These are phyloP conservation scores for Alloscopus bannaensis DNA, from an alignment of 2,888 invertebrate species.

Conservation along the genomic window DNA sequence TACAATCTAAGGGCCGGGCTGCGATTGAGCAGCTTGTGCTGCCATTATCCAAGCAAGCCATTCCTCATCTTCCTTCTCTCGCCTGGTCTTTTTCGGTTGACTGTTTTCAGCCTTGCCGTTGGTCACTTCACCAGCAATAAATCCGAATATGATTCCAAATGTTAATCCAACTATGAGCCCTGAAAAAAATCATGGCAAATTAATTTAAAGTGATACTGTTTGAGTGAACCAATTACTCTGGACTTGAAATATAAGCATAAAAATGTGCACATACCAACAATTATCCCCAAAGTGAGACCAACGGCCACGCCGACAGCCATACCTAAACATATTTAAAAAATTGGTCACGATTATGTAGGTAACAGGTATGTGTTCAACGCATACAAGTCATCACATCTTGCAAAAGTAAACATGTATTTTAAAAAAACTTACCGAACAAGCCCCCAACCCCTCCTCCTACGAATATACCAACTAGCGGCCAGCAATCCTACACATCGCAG, in stretches of 20 bases:
- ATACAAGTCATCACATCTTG: background rate
- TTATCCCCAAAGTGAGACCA: slow-evolving; percentile 72
- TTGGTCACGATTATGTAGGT: too few species aligned
- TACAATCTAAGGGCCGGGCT: slow-evolving; percentile 59
- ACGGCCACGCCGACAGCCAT: slow-evolving; percentile 73
- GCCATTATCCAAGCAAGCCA: slow-evolving; percentile 73
- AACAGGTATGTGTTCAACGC: too few species aligned
- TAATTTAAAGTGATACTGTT: background rate
- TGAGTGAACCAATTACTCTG: background rate
- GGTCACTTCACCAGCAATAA: slow-evolving; percentile 73
- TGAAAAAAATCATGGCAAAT: slow-evolving; percentile 19
- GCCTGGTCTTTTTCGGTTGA: slow-evolving; percentile 73
- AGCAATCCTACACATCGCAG: slow-evolving; percentile 71
- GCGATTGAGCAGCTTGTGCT: slow-evolving; percentile 64
- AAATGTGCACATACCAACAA: slow-evolving; percentile 56
- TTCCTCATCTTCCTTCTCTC: slow-evolving; percentile 73
- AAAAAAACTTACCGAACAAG: slow-evolving; percentile 60
- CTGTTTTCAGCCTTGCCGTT: slow-evolving; percentile 71
- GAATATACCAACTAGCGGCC: slow-evolving; percentile 73
- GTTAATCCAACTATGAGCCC: slow-evolving; percentile 72
- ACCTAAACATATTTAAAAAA: slow-evolving; percentile 61
- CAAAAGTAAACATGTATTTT: background rate
- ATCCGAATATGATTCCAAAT: slow-evolving; percentile 72
- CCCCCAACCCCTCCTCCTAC: slow-evolving; percentile 73
- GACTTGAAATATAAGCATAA: background rate